Evolutionary conservation across 2,888 invertebrate genomes (phyloP), one percentile per base, ranked within the genome.

Genomic region (Cantharis flavilabris): DNA sequence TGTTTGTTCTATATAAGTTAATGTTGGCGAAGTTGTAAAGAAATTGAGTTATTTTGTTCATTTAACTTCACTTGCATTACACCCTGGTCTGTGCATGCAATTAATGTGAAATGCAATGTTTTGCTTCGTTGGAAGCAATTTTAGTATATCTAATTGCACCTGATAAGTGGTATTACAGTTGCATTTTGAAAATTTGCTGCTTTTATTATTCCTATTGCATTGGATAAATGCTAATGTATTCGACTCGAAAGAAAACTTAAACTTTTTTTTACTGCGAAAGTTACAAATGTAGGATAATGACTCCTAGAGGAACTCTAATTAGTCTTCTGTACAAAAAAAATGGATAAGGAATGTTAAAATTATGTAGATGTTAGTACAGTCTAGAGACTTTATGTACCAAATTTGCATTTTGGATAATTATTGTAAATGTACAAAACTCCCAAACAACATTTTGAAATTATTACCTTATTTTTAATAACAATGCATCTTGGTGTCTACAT

Each of bases 211-310:
- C 69, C 70, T 75, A 67, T 69, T 64, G 74, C 71, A 62, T 70
- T 33, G 74, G 72, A 77, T 78, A 75, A 78, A 78, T 78, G 72
- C 75, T 78, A 78, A 77, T 78, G 72, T 73, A 75, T 78, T 78
- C 78, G 69, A 71, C 72, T 71, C 49, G 72, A 73, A 69, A 70
- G 72, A 71, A 65, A 75, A 72, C 23, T 14, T 62, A 49, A 71
- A 73, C 33, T 69, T 77, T 75, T 69, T 77, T 78, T 77, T 77
- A 77, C 78, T 72, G 78, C 72, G 69, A 75, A 78, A 78, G 78
- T 78, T 75, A 75, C 78, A 78, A 78, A 78, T 78, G 78, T 78
- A 75, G 75, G 78, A 75, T 75, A 78, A 78, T 78, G 78, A 78
- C 78, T 78, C 75, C 75, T 71, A 63, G 69, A 72, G 75, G 73